Percentiles rank a stretch among this genome's conserved stretches.
These are phyloP conservation scores for Troglohyphantes excavatus DNA, from an alignment of 2,888 invertebrate species.

Conservation along the genomic window DNA sequence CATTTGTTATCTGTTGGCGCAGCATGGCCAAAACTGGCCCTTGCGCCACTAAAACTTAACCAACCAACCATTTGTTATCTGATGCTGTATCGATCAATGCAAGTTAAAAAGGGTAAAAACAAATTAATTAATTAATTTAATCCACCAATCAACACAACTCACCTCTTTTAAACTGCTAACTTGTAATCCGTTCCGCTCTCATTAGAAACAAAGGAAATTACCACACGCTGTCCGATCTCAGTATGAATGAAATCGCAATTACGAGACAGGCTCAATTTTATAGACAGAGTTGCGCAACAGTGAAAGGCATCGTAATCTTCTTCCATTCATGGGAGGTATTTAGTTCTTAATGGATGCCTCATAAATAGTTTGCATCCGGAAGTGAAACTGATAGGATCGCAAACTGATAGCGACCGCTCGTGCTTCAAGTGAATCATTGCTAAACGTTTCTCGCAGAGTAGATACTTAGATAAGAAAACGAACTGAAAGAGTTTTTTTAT, in stretches of 20 bases:
- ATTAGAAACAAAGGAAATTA: slow-evolving; percentile 38
- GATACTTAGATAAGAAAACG: slow-evolving; percentile 1
- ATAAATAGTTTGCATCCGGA: slow-evolving; percentile 73
- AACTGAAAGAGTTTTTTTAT: background rate
- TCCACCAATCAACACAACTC: background rate
- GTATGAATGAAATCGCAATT: slow-evolving; percentile 66
- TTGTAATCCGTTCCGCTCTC: slow-evolving; percentile 12
- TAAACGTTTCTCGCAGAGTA: background rate
- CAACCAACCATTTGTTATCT: too few species aligned
- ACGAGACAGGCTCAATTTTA: slow-evolving; percentile 28
- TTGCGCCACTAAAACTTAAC: too few species aligned
- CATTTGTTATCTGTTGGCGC: too few species aligned
- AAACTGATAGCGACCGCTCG: slow-evolving; percentile 38
- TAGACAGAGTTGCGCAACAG: slow-evolving; percentile 55
- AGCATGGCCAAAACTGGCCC: too few species aligned
- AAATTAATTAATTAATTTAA: too few species aligned
- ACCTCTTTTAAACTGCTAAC: background rate
- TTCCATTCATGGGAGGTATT: slow-evolving; percentile 71
- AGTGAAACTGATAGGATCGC: slow-evolving; percentile 72
- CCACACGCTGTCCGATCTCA: slow-evolving; percentile 9
- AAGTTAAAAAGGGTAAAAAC: too few species aligned
- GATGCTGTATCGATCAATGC: too few species aligned
- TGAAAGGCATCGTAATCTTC: slow-evolving; percentile 61
- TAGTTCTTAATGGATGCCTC: slow-evolving; percentile 71
- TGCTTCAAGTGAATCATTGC: slow-evolving; percentile 52